Conservation (phyloP, 1,140 invertebrate genomes). For the Drosophila bifasciata region DNA sequence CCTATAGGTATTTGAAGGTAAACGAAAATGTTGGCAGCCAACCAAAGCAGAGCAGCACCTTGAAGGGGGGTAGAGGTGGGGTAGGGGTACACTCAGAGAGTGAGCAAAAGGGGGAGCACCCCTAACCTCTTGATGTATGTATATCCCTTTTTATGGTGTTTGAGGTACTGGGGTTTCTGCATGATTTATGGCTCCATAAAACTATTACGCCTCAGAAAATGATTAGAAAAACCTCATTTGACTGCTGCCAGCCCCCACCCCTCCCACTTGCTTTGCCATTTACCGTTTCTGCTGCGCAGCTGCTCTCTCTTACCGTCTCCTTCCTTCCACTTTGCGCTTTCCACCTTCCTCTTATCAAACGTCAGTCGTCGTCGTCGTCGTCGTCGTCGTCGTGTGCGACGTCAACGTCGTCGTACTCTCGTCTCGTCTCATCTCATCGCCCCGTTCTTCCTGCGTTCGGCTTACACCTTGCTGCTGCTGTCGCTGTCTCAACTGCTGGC, state of each 20-base stretch:
- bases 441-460: conserved; percentile 46
- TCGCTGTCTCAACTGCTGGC: neutral
- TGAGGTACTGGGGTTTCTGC: too few species aligned
- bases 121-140: too few species aligned
- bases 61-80: conserved; percentile 31
- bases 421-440: conserved; percentile 54
- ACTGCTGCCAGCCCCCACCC: too few species aligned
- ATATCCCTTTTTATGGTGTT: conserved; percentile 3
- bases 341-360: conserved; percentile 20
- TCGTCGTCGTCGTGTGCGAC: conserved; percentile 52
- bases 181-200: conserved; percentile 49
- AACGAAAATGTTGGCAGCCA: conserved; percentile 83
- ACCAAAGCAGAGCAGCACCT: conserved; percentile 83
- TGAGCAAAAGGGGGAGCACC: too few species aligned
- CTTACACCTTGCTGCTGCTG: conserved; percentile 58
- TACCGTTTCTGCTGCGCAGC: neutral
- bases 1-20: conserved; percentile 69
- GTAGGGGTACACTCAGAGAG: neutral
- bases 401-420: conserved; percentile 50
- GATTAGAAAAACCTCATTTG: conserved; percentile 9
- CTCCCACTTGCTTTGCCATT: too few species aligned
- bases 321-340: neutral
- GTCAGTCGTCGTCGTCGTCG: conserved; percentile 46
- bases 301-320: neutral
- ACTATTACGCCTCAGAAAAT: neutral